Evolutionary conservation across 2,797 vertebrate species (phyloP).

Genomic region (Morelia viridis): DNA sequence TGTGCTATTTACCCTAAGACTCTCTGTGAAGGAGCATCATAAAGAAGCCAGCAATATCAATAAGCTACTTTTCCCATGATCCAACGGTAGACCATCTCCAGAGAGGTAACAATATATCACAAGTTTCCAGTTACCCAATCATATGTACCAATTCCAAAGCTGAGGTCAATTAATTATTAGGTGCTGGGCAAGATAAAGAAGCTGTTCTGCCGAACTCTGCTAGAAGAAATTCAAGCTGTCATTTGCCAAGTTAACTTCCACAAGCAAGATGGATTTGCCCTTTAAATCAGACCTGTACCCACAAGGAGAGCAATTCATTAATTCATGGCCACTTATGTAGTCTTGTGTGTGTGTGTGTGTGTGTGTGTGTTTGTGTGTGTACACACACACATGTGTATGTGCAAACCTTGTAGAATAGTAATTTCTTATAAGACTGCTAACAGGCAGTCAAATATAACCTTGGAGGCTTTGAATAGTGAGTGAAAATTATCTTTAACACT

Average conservation of each 20-base stretch:
- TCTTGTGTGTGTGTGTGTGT: background rate
- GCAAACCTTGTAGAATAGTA: background rate
- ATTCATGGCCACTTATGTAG: background rate
- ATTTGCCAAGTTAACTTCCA: conserved; percentile 4
- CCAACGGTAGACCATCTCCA: background rate
- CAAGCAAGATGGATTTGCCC: background rate
- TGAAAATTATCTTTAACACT: background rate
- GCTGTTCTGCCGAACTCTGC: background rate
- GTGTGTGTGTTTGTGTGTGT: background rate
- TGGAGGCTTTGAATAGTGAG: conserved; percentile 3
- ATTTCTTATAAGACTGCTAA: background rate
- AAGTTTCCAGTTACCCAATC: background rate
- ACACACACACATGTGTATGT: too few relatives aligned
- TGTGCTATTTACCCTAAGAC: background rate
- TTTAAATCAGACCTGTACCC: conserved; percentile 1
- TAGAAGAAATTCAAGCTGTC: background rate
- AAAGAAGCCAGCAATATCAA: background rate
- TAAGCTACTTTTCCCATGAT: background rate
- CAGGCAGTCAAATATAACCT: background rate
- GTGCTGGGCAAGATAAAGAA: background rate
- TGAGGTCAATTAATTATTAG: background rate
- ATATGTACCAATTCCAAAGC: background rate
- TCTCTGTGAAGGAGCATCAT: background rate
- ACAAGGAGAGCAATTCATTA: conserved; percentile 5
- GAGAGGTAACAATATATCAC: background rate